Evolutionary conservation across 2,113 vertebrate species (phyloP), one percentile per base, ranked within the genome.

Genomic region (Todiramphus chloris): DNA sequence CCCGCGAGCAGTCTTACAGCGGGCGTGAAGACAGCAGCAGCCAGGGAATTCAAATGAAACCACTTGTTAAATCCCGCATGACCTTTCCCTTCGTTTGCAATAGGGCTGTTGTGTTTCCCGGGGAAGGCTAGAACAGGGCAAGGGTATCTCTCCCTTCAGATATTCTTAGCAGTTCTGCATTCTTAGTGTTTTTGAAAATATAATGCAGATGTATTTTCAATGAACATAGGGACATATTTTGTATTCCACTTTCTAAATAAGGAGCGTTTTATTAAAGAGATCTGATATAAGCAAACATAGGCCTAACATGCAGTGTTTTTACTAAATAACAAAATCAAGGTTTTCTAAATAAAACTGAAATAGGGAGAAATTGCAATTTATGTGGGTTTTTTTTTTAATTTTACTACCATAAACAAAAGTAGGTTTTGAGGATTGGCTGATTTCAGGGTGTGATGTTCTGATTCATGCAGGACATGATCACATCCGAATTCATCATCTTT

Each of bases 1-100:
- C 75, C 72, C 2, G 6, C 0, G 0, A 44, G 83, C 74, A 37
- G 59, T 80, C 70, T 39, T 21, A 3, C 44, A 14, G 64, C 0
- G 18, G 20, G 46, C 14, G 91, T 13, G 8, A 44, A 78, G 83
- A 60, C 69, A 56, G 2, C 3, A 6, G 31, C 10, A 84, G 87
- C 74, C 89, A 66, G 69, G 62, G 77, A 89, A 82, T 76, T 76
- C 46, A 68, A 82, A 72, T 72, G 62, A 96, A 95, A 72, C 69
- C 62, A 68, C 94, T 94, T 53, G 83, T 78, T 91, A 72, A 86
- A 82, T 92, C 81, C 89, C 51, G 33, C 69, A 25, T 82, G 91
- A 95, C 89, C 94, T 95, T 95, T 97, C 83, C 90, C 92, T 90
- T 91, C 58, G 39, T 78, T 94, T 83, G 93, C 72, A 70, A 55